Conservation (phyloP, 2,113 vertebrate genomes). For the Proterorhinus semilunaris region DNA sequence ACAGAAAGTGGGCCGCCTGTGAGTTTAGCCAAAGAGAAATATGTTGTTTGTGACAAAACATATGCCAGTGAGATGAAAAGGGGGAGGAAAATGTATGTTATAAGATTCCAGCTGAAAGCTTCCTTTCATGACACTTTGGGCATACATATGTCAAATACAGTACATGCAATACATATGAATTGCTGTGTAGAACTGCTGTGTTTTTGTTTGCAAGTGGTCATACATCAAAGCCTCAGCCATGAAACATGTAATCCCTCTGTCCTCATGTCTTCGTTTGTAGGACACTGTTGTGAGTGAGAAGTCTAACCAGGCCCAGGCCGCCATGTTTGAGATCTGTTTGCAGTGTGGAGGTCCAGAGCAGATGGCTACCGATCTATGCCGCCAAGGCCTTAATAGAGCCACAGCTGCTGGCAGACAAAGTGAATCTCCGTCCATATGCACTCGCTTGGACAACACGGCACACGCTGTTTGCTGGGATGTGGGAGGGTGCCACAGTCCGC, state of each 20-base stretch:
- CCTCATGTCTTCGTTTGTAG: background rate
- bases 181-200: background rate
- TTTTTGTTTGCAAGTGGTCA: background rate
- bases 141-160: background rate
- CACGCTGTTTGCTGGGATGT: slow-evolving; percentile 42
- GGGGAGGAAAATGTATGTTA: background rate
- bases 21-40: too few relatives aligned
- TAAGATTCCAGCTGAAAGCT: background rate
- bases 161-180: background rate
- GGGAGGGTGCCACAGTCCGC: slow-evolving; percentile 38
- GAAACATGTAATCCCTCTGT: background rate
- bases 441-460: slow-evolving; percentile 49
- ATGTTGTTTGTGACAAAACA: background rate
- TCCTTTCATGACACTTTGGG: background rate
- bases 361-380: slow-evolving; percentile 63
- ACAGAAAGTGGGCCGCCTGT: too few relatives aligned
- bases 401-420: slow-evolving; percentile 75
- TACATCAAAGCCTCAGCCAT: background rate
- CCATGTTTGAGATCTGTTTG: slow-evolving; percentile 44
- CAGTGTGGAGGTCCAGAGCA: slow-evolving; percentile 66
- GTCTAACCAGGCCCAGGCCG: slow-evolving; percentile 39
- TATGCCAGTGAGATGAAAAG: background rate
- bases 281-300: slow-evolving; percentile 22
- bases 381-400: slow-evolving; percentile 72
- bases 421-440: slow-evolving; percentile 76